Percentiles rank a stretch among this genome's conserved stretches.
Conservation (phyloP, 2,797 vertebrate species). For the Sebastes jordani region DNA sequence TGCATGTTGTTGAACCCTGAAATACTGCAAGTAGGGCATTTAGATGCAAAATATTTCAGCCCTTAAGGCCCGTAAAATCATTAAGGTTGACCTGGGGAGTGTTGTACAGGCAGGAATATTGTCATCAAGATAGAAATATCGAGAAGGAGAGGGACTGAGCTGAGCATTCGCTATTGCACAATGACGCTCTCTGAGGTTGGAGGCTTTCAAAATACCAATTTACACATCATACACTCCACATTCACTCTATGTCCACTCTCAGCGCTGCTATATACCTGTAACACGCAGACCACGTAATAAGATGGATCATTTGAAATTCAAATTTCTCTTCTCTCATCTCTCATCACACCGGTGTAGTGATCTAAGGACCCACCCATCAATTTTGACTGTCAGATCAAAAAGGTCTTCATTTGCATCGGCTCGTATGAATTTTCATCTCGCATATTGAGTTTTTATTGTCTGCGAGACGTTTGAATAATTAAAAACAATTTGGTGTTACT, state of each 20-base stretch:
- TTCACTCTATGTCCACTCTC: conserved; percentile 45
- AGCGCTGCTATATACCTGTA: conserved; percentile 20
- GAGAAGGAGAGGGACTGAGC: neutral
- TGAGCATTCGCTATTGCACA: conserved; percentile 14
- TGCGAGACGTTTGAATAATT: conserved; percentile 56
- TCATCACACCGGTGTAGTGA: conserved; percentile 51
- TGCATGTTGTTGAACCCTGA: conserved; percentile 51
- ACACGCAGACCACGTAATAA: conserved; percentile 51
- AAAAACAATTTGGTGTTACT: conserved; percentile 40
- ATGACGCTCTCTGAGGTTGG: conserved; percentile 16
- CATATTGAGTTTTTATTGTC: conserved; percentile 46
- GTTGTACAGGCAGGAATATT: conserved; percentile 9
- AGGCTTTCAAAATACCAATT: conserved; percentile 55
- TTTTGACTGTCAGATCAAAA: conserved; percentile 72
- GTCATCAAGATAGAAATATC: conserved; percentile 4
- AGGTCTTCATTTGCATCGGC: conserved; percentile 70
- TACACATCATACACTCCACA: conserved; percentile 26
- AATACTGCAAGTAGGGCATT: conserved; percentile 52
- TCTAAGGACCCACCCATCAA: conserved; percentile 68
- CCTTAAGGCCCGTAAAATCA: conserved; percentile 28
- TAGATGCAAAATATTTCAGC: conserved; percentile 49
- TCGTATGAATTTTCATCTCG: conserved; percentile 56
- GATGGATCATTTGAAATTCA: conserved; percentile 71
- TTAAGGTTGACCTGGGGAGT: conserved; percentile 57
- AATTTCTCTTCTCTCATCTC: conserved; percentile 66